Evolutionary conservation across 1,140 invertebrate genomes (phyloP).

Genomic region (Holotrichia oblita): DNA sequence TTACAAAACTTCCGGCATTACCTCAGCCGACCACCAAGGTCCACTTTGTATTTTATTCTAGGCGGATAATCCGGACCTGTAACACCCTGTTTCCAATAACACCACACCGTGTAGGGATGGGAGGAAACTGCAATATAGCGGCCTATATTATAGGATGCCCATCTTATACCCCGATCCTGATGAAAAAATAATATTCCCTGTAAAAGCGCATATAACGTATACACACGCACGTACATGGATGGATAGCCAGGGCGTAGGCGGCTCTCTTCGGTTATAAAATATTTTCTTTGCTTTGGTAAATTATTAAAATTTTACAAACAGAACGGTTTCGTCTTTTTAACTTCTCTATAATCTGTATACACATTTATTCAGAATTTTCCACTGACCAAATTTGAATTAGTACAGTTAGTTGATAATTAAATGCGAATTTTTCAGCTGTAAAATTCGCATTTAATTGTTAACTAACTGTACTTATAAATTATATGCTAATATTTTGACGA

Average conservation of each 20-base stretch:
- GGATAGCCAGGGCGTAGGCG: not conserved
- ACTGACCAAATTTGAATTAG: no score
- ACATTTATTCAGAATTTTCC: no score
- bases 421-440: no score
- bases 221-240: not conserved
- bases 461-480: no score
- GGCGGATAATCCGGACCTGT: conserved; percentile 33
- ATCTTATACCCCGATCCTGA: conserved; percentile 45
- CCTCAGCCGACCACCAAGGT: not conserved
- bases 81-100: conserved; percentile 48
- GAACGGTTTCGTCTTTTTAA: no score
- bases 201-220: conserved; percentile 17
- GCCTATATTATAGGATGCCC: conserved; percentile 50
- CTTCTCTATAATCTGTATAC: no score
- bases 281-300: conserved; percentile 14
- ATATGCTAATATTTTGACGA: no score
- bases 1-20: no score
- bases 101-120: conserved; percentile 10
- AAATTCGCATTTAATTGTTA: no score
- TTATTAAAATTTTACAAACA: conserved; percentile 29
- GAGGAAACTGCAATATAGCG: conserved; percentile 49
- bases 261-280: conserved; percentile 31
- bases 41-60: no score
- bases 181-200: conserved; percentile 52
- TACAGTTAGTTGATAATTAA: no score